Evolutionary conservation across 2,113 vertebrate genomes (phyloP), one percentile per base, ranked within the genome.

Genomic region (Oxygymnocypris stewartii): DNA sequence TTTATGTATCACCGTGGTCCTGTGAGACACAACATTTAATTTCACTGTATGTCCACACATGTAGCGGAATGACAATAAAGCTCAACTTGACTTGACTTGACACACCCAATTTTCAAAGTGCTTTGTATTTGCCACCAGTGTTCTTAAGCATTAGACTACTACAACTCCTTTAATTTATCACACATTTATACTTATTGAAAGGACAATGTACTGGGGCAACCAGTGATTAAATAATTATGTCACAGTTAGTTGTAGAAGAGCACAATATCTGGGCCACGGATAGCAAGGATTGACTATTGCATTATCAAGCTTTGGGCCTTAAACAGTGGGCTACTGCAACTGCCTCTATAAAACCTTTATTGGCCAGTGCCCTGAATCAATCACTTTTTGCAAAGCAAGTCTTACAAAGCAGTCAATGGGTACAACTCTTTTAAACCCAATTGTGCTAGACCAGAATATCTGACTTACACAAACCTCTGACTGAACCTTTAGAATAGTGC

Each of bases 261-360:
- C 47, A 77, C 14, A 49, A 20, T 31, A 8, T 77, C 47, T 77
- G 42, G 47, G 75, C 75, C 75, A 31, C 1, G 16, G 75, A 77
- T 77, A 51, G 47, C 47, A n/a, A 31, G 8, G n/a, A 77, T 31
- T 51, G 47, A 51, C 75, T 31, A 25, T 77, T 51, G n/a, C 47
- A 77, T 77, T 31, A 49, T 6, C 47, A 77, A 77, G 47, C 25
- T 25, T 77, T 77, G 75, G 47, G 25, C 75, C 44, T 51, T 77
- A 31, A 77, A 25, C 25, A 51, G 75, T 51, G 69, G 35, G 69
- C 6, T 69, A 67, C 28, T 3, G 20, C 73, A 75, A 44, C 73
- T n/a, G n/a, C 73, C 11, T 75, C n/a, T 75, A 9, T 75, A 75
- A 25, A 76, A 76, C n/a, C 74, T 28, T 49, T 49, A 49, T 76